Evolutionary conservation across 2,797 vertebrate genomes (phyloP).

Genomic region (Galago senegalensis): DNA sequence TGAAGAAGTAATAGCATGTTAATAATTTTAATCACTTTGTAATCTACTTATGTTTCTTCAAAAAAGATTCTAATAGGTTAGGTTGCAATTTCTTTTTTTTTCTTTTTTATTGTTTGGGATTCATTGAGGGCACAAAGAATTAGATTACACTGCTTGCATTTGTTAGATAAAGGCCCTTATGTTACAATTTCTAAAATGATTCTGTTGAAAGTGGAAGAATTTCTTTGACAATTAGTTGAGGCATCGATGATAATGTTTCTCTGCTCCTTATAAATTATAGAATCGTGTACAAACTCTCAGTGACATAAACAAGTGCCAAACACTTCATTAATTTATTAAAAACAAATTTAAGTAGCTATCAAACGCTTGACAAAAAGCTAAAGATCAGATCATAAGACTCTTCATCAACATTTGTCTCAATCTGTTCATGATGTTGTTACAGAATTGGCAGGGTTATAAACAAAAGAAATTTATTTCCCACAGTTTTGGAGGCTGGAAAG

Average conservation of each 20-base stretch:
- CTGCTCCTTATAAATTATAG: not conserved
- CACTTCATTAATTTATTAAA: conserved; percentile 2
- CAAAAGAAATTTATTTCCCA: not conserved
- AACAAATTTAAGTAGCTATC: not conserved
- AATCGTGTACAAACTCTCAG: not conserved
- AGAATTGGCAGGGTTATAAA: not conserved
- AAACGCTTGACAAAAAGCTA: not conserved
- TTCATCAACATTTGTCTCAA: not conserved
- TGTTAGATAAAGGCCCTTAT: not conserved
- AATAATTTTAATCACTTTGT: not conserved
- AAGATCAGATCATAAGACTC: not conserved
- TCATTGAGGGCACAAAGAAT: too few species aligned
- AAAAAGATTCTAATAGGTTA: not conserved
- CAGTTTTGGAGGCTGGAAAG: not conserved
- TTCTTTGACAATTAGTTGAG: not conserved
- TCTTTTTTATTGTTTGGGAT: too few species aligned
- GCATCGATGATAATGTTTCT: not conserved
- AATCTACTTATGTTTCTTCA: not conserved
- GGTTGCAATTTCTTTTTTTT: not conserved
- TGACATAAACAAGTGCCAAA: not conserved
- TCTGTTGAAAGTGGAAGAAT: not conserved
- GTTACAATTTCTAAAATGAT: not conserved
- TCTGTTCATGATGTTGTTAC: not conserved
- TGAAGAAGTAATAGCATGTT: not conserved
- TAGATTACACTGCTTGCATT: too few species aligned